phyloP scores from a whole-genome alignment of 2,797 vertebrate genomes.

The Cottoperca gobio region DNA sequence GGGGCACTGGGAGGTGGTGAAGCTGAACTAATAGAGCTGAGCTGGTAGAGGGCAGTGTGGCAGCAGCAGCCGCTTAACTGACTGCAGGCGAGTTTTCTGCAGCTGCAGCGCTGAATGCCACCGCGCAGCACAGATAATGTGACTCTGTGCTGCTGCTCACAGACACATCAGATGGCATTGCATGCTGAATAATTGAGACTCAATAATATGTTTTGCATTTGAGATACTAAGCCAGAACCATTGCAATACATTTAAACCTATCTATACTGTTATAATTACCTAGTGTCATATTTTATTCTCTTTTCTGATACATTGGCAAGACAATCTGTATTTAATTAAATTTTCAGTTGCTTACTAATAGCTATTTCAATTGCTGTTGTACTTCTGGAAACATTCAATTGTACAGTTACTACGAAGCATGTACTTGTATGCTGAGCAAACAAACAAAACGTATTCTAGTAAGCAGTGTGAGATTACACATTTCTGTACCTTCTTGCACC shows the following conservation, averaged over 20 bases:
- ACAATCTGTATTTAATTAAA: background rate
- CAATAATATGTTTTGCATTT: constrained; percentile 15
- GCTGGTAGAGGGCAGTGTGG: constrained; percentile 76
- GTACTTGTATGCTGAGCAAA: background rate
- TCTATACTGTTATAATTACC: background rate
- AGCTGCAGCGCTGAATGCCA: constrained; percentile 52
- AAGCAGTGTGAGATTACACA: no score
- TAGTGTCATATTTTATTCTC: background rate
- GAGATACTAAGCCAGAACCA: background rate
- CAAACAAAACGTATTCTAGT: background rate
- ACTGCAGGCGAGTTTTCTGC: constrained; percentile 57
- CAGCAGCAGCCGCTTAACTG: constrained; percentile 22
- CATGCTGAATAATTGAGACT: constrained; percentile 4
- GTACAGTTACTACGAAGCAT: background rate
- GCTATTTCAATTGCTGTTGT: background rate
- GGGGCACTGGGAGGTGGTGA: constrained; percentile 68
- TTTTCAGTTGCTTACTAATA: background rate
- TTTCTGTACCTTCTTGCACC: background rate
- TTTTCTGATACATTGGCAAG: background rate
- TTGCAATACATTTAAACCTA: background rate
- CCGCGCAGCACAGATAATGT: constrained; percentile 24
- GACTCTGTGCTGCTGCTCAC: constrained; percentile 12
- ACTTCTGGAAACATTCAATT: no score
- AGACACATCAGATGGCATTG: constrained; percentile 3
- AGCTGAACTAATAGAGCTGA: constrained; percentile 74